Evolutionary conservation across 2,797 vertebrate genomes (phyloP), one percentile per base, ranked within the genome.

Genomic region (Ibycter americanus): DNA sequence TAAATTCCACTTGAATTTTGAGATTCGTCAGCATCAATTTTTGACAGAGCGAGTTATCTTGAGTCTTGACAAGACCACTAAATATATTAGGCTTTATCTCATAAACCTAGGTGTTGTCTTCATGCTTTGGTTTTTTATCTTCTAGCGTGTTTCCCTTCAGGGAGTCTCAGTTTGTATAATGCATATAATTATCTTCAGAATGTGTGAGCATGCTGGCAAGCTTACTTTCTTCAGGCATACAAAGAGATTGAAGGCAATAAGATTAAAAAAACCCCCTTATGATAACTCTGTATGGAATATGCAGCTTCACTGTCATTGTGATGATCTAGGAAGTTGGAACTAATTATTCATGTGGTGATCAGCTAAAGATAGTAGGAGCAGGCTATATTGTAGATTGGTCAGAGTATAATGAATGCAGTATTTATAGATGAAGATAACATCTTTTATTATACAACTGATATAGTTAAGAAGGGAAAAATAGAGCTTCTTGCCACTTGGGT

Each of bases 1-100:
- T 89, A 89, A 93, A 70, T 76, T 65, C 17, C 19, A 7, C 49
- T 82, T 86, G 44, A 90, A 38, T 86, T 80, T 78, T 83, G 77
- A 65, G 32, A 18, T 63, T 88, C 87, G 32, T 71, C 42, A 65
- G 15, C 73, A 67, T 85, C 22, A 34, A 0, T 63, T 94, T 89
- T 80, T 8, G 6, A 54, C 29, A n/a, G 20, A 77, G 17, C 32
- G 32, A 21, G 7, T 85, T 96, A 77, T 63, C 67, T 70, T 38
- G 23, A 65, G 27, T 84, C 73, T 84, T 91, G 87, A 89, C 74
- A 87, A 80, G 86, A 77, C 47, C 26, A 31, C 44, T 80, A 58
- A 90, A 95, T 89, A 92, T 93, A 79, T 92, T 90, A 79, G 63
- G 38, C 68, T 67, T 89, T 94, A 89, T 95, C 89, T 95, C 7